phyloP scores from a whole-genome alignment of 2,113 vertebrate genomes.

The Engystomops pustulosus region DNA sequence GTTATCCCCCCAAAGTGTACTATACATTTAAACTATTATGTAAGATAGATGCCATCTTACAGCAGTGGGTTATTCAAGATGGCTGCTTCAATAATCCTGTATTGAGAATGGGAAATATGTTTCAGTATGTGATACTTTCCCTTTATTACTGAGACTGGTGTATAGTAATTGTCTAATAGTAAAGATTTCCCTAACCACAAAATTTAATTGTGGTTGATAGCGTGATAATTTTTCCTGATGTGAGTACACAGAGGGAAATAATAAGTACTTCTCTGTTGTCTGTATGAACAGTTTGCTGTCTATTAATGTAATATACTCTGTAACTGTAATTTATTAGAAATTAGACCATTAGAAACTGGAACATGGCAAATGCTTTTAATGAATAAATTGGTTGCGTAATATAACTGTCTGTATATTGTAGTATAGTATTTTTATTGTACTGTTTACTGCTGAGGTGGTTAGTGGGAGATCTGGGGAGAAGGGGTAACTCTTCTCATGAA shows the following conservation, averaged over 20 bases:
- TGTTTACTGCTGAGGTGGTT: too few species aligned
- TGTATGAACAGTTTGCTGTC: not conserved
- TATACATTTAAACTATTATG: too few species aligned
- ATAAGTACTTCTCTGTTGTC: not conserved
- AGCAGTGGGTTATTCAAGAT: too few species aligned
- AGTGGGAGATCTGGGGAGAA: too few species aligned
- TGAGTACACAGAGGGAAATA: not conserved
- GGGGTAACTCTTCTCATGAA: too few species aligned
- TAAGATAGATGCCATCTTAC: too few species aligned
- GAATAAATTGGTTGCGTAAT: not conserved
- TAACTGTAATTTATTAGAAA: not conserved
- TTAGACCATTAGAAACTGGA: too few species aligned
- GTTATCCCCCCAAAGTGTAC: too few species aligned
- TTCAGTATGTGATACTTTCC: too few species aligned
- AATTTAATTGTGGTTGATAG: slow-evolving; percentile 27
- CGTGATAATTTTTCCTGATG: not conserved
- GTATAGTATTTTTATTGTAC: too few species aligned
- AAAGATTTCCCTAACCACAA: not conserved
- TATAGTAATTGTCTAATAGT: not conserved
- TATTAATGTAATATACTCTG: not conserved
- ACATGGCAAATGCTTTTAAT: not conserved
- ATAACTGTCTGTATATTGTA: not conserved
- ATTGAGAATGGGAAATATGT: not conserved
- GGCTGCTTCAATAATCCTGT: not conserved
- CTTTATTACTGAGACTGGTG: not conserved